Evolutionary conservation across 2,113 vertebrate genomes (phyloP).

Genomic region (Chrysochloris asiatica): DNA sequence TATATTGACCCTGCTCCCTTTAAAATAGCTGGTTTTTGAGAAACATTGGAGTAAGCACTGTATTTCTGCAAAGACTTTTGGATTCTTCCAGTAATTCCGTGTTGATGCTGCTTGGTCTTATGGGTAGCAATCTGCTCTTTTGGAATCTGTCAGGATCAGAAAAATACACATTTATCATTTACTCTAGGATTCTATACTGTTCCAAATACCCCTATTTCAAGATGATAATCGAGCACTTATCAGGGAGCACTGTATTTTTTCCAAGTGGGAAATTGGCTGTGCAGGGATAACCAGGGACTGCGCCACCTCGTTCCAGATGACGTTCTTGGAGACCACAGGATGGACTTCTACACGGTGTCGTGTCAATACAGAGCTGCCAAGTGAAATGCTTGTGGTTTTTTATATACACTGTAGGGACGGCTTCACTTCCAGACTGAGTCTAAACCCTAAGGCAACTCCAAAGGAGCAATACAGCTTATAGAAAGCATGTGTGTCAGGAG

Average conservation of each 20-base stretch:
- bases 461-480: neutral
- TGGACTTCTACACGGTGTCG: neutral
- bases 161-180: slow-evolving; percentile 77
- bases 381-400: too few species aligned
- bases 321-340: neutral
- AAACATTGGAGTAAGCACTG: slow-evolving; percentile 79
- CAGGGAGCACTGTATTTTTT: slow-evolving; percentile 32
- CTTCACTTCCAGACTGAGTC: neutral
- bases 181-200: slow-evolving; percentile 50
- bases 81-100: slow-evolving; percentile 82
- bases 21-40: slow-evolving; percentile 82
- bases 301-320: neutral
- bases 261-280: slow-evolving; percentile 4
- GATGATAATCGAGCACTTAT: slow-evolving; percentile 60
- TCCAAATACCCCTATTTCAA: slow-evolving; percentile 61
- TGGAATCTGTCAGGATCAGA: slow-evolving; percentile 73
- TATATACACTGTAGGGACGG: neutral
- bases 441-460: neutral
- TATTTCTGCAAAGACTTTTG: slow-evolving; percentile 79
- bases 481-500: neutral
- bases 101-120: slow-evolving; percentile 74
- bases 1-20: slow-evolving; percentile 84
- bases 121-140: slow-evolving; percentile 72
- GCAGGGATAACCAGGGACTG: neutral
- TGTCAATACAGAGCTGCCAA: neutral